Conservation (phyloP, 1,140 invertebrate species). For the Drosophila neocordata region DNA sequence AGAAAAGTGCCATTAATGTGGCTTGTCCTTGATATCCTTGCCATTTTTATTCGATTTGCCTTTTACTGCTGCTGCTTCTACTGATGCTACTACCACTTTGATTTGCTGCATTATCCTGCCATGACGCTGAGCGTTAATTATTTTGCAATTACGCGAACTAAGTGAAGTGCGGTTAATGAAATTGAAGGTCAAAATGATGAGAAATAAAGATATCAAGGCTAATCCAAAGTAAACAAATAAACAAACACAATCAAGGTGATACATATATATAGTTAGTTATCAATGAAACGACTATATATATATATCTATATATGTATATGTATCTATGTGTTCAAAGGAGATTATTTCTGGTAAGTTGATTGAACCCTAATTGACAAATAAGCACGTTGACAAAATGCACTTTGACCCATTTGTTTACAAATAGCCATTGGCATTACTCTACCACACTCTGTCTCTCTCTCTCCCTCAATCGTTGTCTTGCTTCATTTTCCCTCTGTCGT, state of each 20-base stretch:
- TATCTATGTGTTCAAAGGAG: neutral
- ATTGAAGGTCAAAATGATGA: constrained; percentile 17
- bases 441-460: neutral
- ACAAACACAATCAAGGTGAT: too few species aligned
- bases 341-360: neutral
- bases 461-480: neutral
- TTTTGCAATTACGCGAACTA: constrained; percentile 48
- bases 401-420: neutral
- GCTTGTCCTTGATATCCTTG: constrained; percentile 34
- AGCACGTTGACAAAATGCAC: neutral
- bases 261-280: too few species aligned
- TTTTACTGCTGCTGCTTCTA: neutral
- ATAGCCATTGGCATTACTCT: neutral
- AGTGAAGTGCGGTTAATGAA: constrained; percentile 6
- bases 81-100: constrained; percentile 42
- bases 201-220: too few species aligned
- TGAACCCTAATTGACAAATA: constrained; percentile 4
- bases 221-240: too few species aligned
- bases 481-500: neutral
- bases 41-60: constrained; percentile 53
- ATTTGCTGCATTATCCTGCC: constrained; percentile 54
- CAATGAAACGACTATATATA: too few species aligned
- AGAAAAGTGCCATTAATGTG: neutral
- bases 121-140: constrained; percentile 54
- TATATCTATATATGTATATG: neutral